phyloP scores from a whole-genome alignment of 2,888 invertebrate species.

The Dicycla oo region DNA sequence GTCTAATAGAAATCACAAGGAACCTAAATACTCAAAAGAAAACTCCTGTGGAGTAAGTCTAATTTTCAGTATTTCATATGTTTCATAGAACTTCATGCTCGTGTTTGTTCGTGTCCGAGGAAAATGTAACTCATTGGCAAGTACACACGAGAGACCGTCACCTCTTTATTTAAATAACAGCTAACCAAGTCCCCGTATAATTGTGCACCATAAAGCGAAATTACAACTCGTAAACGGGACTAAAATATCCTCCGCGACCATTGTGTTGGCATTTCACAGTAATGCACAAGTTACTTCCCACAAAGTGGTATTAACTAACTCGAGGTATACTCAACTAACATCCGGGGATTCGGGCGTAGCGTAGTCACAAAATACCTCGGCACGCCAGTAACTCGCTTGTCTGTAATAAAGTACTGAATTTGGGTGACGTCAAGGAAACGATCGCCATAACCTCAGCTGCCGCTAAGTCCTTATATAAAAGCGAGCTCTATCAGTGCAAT shows the following conservation, averaged over 20 bases:
- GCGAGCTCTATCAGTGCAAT: slow-evolving; percentile 39
- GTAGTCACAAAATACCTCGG: slow-evolving; percentile 38
- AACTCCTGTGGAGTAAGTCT: not conserved
- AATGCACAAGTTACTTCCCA: slow-evolving; percentile 46
- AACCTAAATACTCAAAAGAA: not conserved
- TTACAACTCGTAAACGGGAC: slow-evolving; percentile 74
- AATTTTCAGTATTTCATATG: slow-evolving; percentile 15
- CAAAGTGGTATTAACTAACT: slow-evolving; percentile 40
- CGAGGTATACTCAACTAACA: slow-evolving; percentile 24
- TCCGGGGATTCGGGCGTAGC: slow-evolving; percentile 28
- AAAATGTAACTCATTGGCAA: slow-evolving; percentile 43
- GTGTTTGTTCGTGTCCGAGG: slow-evolving; percentile 18
- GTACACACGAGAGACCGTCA: slow-evolving; percentile 27
- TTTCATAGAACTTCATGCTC: slow-evolving; percentile 26
- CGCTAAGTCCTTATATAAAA: slow-evolving; percentile 44
- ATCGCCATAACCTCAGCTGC: slow-evolving; percentile 39
- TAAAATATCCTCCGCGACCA: slow-evolving; percentile 61
- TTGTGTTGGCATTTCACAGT: slow-evolving; percentile 43
- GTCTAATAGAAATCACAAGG: not conserved
- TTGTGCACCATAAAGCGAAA: slow-evolving; percentile 73
- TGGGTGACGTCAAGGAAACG: slow-evolving; percentile 44
- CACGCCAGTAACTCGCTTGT: slow-evolving; percentile 27
- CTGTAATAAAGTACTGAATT: slow-evolving; percentile 47
- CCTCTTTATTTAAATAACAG: slow-evolving; percentile 54
- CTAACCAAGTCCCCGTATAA: slow-evolving; percentile 62